Evolutionary conservation across 1,140 invertebrate genomes (phyloP), one percentile per base, ranked within the genome.

Genomic region (Drosophila nasuta): DNA sequence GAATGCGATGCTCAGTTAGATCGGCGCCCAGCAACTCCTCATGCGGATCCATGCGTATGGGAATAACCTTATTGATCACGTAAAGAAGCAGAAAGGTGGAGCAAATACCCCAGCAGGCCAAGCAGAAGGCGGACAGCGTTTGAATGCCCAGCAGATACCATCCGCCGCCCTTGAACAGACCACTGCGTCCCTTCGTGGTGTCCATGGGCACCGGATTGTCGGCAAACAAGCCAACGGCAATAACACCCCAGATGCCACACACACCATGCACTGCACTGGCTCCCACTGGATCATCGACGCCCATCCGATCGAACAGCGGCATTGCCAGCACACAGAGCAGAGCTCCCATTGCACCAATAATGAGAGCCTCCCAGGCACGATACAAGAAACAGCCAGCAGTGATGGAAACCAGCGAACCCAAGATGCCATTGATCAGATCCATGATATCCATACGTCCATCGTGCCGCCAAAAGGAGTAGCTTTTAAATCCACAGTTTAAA

Each of bases 341-440:
- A 0, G 95, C 96, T 0, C 97, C 97, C 7, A 98, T 93, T 17
- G 95, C 93, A 1, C 98, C 98, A 43, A 98, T 95, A 0, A 98
- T 49, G 3, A 98, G 91, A 0, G 97, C 95, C 92, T 98, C 97
- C 96, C 97, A 97, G 0, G 96, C 95, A 54, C 95, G 94, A 90
- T 96, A 98, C 1, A 98, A 93, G 81, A 97, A 98, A 87, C 97
- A 98, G 0, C 97, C 97, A 33, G 97, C 98, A 95, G 97, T 98
- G n/a, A 98, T 94, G 1, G 96, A 94, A 1, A 98, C 97, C 1
- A 98, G 93, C 1, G 97, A 95, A 6, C 97, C 97, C 1, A 99
- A 93, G 10, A 98, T 95, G 7, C 97, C 96, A 93, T 98, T 98
- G 17, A 98, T 97, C 1, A 98, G 94, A 82, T 97, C 96, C 75